A percentile compares a stretch with the other conserved stretches of the same genome.
Conservation (phyloP, 2,113 vertebrate species). For the Nesogale talazaci region DNA sequence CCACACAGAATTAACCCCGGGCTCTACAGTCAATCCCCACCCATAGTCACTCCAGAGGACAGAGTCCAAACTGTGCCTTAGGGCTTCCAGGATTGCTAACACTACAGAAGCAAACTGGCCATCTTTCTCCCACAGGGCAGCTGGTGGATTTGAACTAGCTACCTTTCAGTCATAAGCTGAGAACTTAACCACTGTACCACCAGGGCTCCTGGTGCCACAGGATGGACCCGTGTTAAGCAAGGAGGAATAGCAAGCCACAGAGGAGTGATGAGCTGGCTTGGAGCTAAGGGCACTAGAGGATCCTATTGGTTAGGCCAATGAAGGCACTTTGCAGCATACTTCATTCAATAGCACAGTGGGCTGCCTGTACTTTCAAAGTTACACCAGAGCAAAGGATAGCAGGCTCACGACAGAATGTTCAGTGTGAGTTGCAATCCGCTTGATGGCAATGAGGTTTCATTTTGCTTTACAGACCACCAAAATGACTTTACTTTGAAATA, state of each 20-base stretch:
- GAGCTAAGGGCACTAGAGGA: rapidly evolving
- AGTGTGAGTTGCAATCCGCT: too few species aligned
- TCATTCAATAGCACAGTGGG: not conserved
- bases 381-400: not conserved
- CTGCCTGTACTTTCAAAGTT: not conserved
- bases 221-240: not conserved
- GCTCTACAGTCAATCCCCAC: not conserved
- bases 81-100: not conserved
- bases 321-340: not conserved
- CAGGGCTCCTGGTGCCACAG: too few species aligned
- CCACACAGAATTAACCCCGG: not conserved
- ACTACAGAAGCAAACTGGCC: not conserved
- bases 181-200: not conserved
- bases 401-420: too few species aligned
- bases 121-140: not conserved
- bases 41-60: not conserved
- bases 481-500: not conserved
- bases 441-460: too few species aligned
- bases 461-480: not conserved
- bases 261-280: not conserved
- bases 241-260: not conserved
- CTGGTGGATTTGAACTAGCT: too few species aligned
- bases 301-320: not conserved
- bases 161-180: not conserved
- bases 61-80: not conserved